Conservation (phyloP, 2,888 invertebrate species). For the Callimorpha dominula region DNA sequence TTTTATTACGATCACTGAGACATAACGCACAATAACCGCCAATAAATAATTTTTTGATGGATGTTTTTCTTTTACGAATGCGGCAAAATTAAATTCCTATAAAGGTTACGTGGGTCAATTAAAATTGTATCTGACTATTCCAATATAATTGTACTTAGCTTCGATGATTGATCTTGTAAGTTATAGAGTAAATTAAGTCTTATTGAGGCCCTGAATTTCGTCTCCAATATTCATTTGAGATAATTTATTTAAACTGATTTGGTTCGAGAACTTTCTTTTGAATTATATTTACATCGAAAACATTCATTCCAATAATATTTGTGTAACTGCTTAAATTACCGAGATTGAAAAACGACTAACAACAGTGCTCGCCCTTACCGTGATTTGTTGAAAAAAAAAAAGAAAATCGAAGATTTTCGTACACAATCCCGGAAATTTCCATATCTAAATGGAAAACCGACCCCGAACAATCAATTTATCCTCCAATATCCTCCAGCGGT, state of each 20-base stretch:
- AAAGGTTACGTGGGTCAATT: neutral
- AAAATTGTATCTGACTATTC: neutral
- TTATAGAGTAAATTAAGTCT: neutral
- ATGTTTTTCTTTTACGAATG: conserved; percentile 29
- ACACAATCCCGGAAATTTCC: conserved; percentile 86
- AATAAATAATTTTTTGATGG: conserved; percentile 56
- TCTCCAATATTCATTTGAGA: neutral
- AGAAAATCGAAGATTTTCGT: conserved; percentile 84
- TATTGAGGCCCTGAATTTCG: too few species aligned
- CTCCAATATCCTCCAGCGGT: conserved; percentile 85
- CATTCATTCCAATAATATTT: conserved; percentile 4
- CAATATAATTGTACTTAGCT: neutral
- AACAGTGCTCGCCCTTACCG: conserved; percentile 65
- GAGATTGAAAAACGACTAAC: conserved; percentile 57
- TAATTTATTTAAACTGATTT: neutral
- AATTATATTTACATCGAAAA: conserved; percentile 3
- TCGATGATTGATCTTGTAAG: neutral
- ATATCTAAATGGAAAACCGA: conserved; percentile 87
- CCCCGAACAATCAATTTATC: conserved; percentile 87
- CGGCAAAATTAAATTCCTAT: neutral
- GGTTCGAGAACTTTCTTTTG: neutral
- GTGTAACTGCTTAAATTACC: conserved; percentile 40
- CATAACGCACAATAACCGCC: conserved; percentile 60
- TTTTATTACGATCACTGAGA: conserved; percentile 64
- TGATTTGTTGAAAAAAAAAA: conserved; percentile 81